Evolutionary conservation across 2,888 invertebrate species (phyloP), one percentile per base, ranked within the genome.

Genomic region (Agriopis aurantiaria): DNA sequence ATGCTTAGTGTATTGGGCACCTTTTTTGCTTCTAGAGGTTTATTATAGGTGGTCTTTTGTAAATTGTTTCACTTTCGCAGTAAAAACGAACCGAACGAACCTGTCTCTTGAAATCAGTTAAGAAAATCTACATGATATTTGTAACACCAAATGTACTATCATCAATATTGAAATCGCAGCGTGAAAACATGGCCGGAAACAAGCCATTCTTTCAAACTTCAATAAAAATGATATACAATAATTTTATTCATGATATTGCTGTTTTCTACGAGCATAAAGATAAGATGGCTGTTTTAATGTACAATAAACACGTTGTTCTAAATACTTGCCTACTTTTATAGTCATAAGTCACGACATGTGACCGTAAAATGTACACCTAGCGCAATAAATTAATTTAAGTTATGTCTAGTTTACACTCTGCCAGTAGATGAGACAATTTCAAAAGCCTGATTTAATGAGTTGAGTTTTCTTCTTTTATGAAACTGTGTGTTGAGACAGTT

Each of bases 271-370:
- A 79, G 82, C 80, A 78, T 84, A 81, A 74, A 79, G 82, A 85
- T 81, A 82, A 82, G 84, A 87, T 84, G 85, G 82, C 84, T 82
- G 85, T 85, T 86, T 84, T 85, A 80, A 84, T 82, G 84, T 83
- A 85, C 87, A 85, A 91, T 92, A 90, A 92, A 90, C 92, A 91
- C 88, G 88, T 90, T 88, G 88, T 93, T 89, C 83, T 74, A 81
- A 84, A 90, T 85, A 83, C 83, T 81, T 79, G 78, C 75, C 80
- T 79, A 83, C 79, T 65, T 89, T 92, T 89, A 93, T 89, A 85
- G 87, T 89, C 88, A 86, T 83, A 85, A 90, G 89, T 88, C 93
- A 93, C 91, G 93, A 75, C 82, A 92, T 85, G 78, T 78, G 79
- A 86, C 84, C 83, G 86, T 87, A 89, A 89, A 90, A 84, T 75